A percentile compares a stretch with the other conserved stretches of the same genome.
phyloP scores from a whole-genome alignment of 2,888 invertebrate genomes.

The Prosopocoilus inquinatus region DNA sequence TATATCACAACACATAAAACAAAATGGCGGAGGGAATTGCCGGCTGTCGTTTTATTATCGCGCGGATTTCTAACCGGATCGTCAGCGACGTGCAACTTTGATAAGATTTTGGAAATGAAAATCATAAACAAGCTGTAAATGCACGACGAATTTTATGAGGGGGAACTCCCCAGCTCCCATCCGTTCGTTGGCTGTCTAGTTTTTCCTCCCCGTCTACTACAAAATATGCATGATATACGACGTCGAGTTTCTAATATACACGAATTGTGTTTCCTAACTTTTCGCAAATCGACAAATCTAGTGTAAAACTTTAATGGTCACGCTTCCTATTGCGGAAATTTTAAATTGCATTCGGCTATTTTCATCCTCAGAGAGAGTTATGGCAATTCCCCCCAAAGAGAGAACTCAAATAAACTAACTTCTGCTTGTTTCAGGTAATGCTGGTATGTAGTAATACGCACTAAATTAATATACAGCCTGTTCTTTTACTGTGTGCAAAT shows the following conservation, averaged over 20 bases:
- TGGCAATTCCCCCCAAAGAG: too few relatives aligned
- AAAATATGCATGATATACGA: slow-evolving; percentile 1
- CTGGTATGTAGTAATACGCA: too few relatives aligned
- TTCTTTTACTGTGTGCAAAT: too few relatives aligned
- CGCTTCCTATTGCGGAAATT: slow-evolving; percentile 1
- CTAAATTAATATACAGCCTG: too few relatives aligned
- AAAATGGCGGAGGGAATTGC: slow-evolving; percentile 36
- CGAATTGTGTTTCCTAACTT: slow-evolving; percentile 1
- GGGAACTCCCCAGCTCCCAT: background rate
- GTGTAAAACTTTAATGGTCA: slow-evolving; percentile 1
- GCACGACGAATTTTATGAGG: background rate
- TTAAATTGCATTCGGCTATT: background rate
- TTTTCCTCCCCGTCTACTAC: background rate
- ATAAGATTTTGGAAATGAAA: slow-evolving; percentile 4
- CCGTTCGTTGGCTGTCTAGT: background rate
- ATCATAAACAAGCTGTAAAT: slow-evolving; percentile 2
- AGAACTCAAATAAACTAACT: too few relatives aligned
- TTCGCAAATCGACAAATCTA: slow-evolving; percentile 1
- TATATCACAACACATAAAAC: slow-evolving; percentile 37
- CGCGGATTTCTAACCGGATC: background rate
- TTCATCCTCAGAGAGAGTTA: too few relatives aligned
- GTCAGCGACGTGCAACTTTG: background rate
- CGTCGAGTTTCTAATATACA: background rate
- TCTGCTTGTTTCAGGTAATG: too few relatives aligned
- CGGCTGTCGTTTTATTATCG: slow-evolving; percentile 30